Conservation (phyloP, 2,113 vertebrate genomes). For the Symphodus melops region DNA sequence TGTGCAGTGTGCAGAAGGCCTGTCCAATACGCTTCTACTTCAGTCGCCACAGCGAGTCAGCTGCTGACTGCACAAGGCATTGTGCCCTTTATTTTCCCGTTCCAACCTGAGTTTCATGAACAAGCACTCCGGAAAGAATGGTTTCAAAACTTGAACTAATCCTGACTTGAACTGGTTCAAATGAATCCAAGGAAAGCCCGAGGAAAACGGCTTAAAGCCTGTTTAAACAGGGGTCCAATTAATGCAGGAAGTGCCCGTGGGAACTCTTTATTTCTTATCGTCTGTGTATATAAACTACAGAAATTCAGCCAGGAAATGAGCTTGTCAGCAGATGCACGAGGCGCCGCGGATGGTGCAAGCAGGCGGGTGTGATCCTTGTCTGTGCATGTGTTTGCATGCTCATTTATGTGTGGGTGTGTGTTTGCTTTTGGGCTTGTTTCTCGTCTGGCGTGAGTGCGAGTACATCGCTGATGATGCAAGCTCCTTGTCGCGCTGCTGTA, state of each 20-base stretch:
- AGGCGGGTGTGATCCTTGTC: slow-evolving; percentile 10
- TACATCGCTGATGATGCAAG: slow-evolving; percentile 12
- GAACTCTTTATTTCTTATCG: slow-evolving; percentile 51
- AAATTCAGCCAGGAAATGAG: slow-evolving; percentile 41
- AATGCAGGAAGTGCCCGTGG: slow-evolving; percentile 55
- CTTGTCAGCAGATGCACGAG: slow-evolving; percentile 34
- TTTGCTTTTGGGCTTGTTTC: slow-evolving; percentile 43
- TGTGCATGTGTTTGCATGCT: slow-evolving; percentile 55
- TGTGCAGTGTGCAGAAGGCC: not conserved
- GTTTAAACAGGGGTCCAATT: slow-evolving; percentile 65
- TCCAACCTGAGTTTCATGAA: slow-evolving; percentile 16
- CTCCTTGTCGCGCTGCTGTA: slow-evolving; percentile 1
- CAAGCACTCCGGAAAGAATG: not conserved
- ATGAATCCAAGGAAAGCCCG: slow-evolving; percentile 5
- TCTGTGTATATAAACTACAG: slow-evolving; percentile 43
- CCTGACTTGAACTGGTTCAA: not conserved
- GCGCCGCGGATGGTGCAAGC: slow-evolving; percentile 6
- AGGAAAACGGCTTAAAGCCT: slow-evolving; percentile 31
- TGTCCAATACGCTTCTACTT: not conserved
- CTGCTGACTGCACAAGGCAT: not conserved
- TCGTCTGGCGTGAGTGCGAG: slow-evolving; percentile 37
- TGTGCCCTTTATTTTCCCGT: not conserved
- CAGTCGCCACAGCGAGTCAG: not conserved
- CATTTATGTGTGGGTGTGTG: slow-evolving; percentile 42
- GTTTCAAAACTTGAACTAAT: not conserved